Percentiles rank a stretch among this genome's conserved stretches.
Evolutionary conservation across 1,140 invertebrate species (phyloP).

Genomic region (Cecropterus lyciades): DNA sequence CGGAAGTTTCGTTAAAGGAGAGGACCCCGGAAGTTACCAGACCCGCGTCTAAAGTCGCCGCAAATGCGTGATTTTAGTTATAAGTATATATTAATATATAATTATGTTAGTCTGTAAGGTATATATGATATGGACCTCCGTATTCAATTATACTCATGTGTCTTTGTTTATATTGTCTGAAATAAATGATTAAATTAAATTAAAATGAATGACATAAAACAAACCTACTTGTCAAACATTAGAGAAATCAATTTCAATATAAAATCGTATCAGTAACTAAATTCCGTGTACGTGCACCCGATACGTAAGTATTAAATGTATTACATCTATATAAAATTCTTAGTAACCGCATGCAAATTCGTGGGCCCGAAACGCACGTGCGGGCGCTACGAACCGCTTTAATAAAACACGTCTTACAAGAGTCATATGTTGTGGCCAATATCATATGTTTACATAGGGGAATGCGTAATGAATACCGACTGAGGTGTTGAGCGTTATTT

Average conservation of each 20-base stretch:
- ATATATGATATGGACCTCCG: too few species aligned
- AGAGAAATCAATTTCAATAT: conserved; percentile 1
- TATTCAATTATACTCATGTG: too few species aligned
- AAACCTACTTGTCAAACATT: neutral
- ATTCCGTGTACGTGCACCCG: neutral
- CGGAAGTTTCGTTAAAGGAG: too few species aligned
- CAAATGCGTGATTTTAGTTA: too few species aligned
- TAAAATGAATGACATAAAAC: too few species aligned
- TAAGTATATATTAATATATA: too few species aligned
- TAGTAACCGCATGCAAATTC: conserved; percentile 27
- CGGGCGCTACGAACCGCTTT: conserved; percentile 31
- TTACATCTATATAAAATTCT: conserved; percentile 29
- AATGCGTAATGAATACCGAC: conserved; percentile 42
- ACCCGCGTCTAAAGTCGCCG: too few species aligned
- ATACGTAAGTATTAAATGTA: neutral
- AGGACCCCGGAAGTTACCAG: too few species aligned
- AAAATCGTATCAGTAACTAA: neutral
- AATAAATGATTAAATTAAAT: too few species aligned
- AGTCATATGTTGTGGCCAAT: conserved; percentile 38
- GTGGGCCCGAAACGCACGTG: conserved; percentile 24
- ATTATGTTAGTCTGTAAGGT: too few species aligned
- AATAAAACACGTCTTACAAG: conserved; percentile 45
- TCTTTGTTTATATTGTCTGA: too few species aligned
- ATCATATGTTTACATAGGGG: conserved; percentile 36
- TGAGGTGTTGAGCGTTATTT: too few species aligned